Evolutionary conservation across 2,888 invertebrate genomes (phyloP), one percentile per base, ranked within the genome.

Genomic region (Nesidiocoris tenuis): DNA sequence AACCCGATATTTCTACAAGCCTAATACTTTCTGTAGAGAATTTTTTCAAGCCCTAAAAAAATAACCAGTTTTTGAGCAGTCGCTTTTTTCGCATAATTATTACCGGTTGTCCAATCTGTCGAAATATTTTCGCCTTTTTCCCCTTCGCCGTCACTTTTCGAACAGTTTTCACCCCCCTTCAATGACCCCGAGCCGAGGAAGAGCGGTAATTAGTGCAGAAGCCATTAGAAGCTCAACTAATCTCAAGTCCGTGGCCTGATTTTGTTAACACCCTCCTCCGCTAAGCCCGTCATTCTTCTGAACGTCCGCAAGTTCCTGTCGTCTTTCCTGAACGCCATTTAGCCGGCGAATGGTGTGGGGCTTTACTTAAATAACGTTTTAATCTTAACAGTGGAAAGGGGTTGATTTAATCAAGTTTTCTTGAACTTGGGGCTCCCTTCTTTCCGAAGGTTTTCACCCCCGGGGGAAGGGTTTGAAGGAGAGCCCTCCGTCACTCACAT

Each of bases 331-430:
- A 39, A 39, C 39, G 39, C 39, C 39, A 39, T 39, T 39, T 39
- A 39, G 39, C 3, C 39, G 39, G 39, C 39, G 39, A 39, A 39
- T 39, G 39, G 39, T 12, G 39, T 39, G 39, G 39, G 39, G 39
- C 39, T 70, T 23, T 57, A 70, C 70, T 70, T 59, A 70, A 70
- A 70, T 70, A 70, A 70, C 70, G 70, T 70, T 70, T 70, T 59
- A 70, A 70, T 70, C 70, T 24, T 59, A 24, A 70, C 70, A 59
- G 70, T 57, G 23, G 39, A 12, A n/a, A 39, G 39, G 39, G 70
- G 54, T 59, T 70, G 59, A 70, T 70, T 70, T 70, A 70, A 70
- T 70, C 25, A 68, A 65, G 18, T 39, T 65, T 18, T 17, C 18
- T 1, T n/a, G 18, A 17, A 55, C 18, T 55, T n/a, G 56, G 24